These are phyloP conservation scores for Siniperca scherzeri DNA, from an alignment of 2,797 vertebrate genomes.

Conservation along the genomic window DNA sequence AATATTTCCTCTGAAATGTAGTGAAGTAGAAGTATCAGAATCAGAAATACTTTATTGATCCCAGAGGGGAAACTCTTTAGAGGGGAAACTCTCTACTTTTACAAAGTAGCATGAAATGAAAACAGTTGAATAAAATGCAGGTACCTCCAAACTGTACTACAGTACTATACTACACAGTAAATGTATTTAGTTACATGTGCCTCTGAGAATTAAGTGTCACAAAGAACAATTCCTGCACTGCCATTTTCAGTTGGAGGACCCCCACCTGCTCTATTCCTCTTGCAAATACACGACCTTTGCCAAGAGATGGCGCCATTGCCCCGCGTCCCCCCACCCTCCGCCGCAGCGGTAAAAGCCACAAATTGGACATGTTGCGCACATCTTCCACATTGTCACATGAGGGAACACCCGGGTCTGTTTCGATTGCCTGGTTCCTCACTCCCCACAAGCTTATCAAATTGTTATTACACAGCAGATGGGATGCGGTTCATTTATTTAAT, in stretches of 20 bases:
- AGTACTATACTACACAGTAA: neutral
- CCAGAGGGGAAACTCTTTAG: no score
- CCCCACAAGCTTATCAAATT: constrained; percentile 73
- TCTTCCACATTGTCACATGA: constrained; percentile 43
- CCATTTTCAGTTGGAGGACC: neutral
- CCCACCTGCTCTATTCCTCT: no score
- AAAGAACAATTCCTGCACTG: neutral
- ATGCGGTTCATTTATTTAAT: constrained; percentile 77
- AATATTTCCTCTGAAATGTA: neutral
- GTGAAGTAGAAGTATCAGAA: no score
- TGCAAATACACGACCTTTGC: accelerated
- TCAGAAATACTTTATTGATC: no score
- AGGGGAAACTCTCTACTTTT: no score
- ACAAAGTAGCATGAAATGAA: neutral
- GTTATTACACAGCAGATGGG: constrained; percentile 80
- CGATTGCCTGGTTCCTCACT: constrained; percentile 59
- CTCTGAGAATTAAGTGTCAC: no score
- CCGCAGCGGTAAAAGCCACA: constrained; percentile 17
- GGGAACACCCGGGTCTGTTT: constrained; percentile 55
- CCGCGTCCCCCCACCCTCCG: neutral
- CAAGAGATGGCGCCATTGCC: constrained; percentile 68
- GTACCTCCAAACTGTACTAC: neutral
- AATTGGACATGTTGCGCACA: constrained; percentile 67
- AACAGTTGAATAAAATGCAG: neutral
- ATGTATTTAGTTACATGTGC: no score